Percentiles rank a stretch among this genome's conserved stretches.
Conservation (phyloP, 2,113 vertebrate species). For the Lepisosteus osseus region DNA sequence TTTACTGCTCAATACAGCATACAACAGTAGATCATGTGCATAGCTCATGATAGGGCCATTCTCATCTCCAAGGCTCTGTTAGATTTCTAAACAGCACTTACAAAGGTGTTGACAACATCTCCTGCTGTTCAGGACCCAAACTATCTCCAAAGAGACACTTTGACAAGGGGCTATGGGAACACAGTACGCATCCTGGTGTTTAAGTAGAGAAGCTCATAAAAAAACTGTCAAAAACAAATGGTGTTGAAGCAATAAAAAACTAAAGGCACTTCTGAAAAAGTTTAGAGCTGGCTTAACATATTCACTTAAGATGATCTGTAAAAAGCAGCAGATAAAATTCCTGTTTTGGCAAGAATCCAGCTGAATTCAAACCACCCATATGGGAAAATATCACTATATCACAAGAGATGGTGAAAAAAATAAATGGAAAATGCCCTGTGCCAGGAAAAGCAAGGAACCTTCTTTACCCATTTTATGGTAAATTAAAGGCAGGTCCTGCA, state of each 20-base stretch:
- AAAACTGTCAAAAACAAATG: not conserved
- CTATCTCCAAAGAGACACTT: not conserved
- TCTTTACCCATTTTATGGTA: too few relatives aligned
- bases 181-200: not conserved
- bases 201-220: not conserved
- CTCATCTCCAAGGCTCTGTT: not conserved
- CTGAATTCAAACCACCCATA: too few relatives aligned
- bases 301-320: not conserved
- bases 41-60: not conserved
- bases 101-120: not conserved
- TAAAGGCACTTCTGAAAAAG: not conserved
- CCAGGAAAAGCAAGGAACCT: too few relatives aligned
- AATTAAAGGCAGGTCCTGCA: too few relatives aligned
- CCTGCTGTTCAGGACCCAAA: not conserved
- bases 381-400: too few relatives aligned
- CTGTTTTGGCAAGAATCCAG: not conserved
- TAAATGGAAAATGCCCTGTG: too few relatives aligned
- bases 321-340: not conserved
- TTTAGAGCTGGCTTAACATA: not conserved
- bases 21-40: too few relatives aligned
- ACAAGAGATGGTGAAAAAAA: too few relatives aligned
- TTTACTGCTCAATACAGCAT: too few relatives aligned
- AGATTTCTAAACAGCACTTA: constrained; percentile 2
- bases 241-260: not conserved
- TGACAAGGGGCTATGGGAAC: not conserved